Base-by-base conservation (phyloP, 2,113 vertebrate species). In the Lasiurus borealis region DNA sequence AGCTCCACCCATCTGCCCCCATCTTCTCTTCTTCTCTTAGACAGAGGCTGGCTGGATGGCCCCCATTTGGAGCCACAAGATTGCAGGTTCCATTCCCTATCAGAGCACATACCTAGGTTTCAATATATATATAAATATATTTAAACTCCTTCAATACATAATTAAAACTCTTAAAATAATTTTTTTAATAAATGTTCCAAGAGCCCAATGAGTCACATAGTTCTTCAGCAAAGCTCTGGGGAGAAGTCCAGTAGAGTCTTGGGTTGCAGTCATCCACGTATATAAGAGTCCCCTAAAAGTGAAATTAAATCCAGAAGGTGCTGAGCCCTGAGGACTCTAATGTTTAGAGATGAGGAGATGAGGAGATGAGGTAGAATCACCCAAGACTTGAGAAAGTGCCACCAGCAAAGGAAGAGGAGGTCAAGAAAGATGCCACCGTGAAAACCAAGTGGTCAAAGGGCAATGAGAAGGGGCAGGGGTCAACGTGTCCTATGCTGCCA, bases 151-250 rank as follows among this genome's bases (percentile, higher is more conserved):
- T 40, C 48, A 50, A 80, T n/a, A 48, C 6, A 16, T 21, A 81
- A 72, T 52, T n/a, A 78, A 34, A 71, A 87, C 80, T 81, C 85
- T 76, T 12, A 54, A 68, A 92, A 46, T 73, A 40, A 89, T 57
- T 71, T 81, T 6, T 57, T 78, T 44, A 54, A 57, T 48, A 50
- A 72, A 44, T 11, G 40, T 72, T 16, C 48, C 52, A n/a, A 73
- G 54, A 64, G 40, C 36, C 84, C 16, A 0, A 0, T 14, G 50
- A 57, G 78, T 16, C 90, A 57, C 50, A 3, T 6, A 21, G 75
- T 15, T 54, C 68, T 71, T 29, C 27, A 34, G 40, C 34, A 36
- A 59, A 59, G 57, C 57, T 59, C 57, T 73, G 57, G 13, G 71
- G 62, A 75, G 54, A 19, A 4, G 25, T 25, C 66, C 6, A 1